Evolutionary conservation across 1,140 invertebrate species (phyloP), one percentile per base, ranked within the genome.

Genomic region (Drosophila malerkotliana): DNA sequence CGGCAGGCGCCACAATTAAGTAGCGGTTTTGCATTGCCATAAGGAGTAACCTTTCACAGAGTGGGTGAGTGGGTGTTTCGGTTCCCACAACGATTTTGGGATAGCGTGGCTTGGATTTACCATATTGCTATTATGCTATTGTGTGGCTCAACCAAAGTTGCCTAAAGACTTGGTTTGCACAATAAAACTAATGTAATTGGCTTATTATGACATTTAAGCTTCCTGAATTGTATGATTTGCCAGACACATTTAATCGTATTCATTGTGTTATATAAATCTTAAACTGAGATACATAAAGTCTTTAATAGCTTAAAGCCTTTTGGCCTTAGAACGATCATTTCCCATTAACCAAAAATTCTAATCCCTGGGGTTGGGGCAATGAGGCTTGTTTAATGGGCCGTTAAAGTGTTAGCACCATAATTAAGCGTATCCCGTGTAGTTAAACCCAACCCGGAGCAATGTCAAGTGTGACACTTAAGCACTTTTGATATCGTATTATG

Each of bases 1-100:
- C 47, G 59, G 52, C 75, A 63, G 73, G 80, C 68, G 80, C 44
- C 60, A 67, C 75, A 84, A 84, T 84, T 79, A 83, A 83, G 69
- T 63, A 61, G 61, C 57, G 63, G 28, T 49, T 79, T 68, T 71
- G 58, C 24, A 52, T 28, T 12, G 7, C 49, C 21, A 51, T 3
- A 41, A 52, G 37, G 55, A 44, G 54, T 26, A 41, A 45, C 14
- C 64, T 39, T 48, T 68, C 10, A 18, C 21, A 12, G 14, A 26
- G 26, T 24, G 24, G 8, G 7, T 32, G 41, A 34, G 10, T 21
- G 41, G 49, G 30, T 48, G 45, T 10, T 15, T 44, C n/a, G 41
- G 41, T 44, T 52, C 14, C 21, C 4, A 6, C 28, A 51, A 41
- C n/a, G 0, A 14, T 28, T 26, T 26, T 26, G 48, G 14, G 9